Percentiles rank a stretch among this genome's conserved stretches.
phyloP scores from a whole-genome alignment of 2,113 vertebrate genomes.

The Paralichthys olivaceus region DNA sequence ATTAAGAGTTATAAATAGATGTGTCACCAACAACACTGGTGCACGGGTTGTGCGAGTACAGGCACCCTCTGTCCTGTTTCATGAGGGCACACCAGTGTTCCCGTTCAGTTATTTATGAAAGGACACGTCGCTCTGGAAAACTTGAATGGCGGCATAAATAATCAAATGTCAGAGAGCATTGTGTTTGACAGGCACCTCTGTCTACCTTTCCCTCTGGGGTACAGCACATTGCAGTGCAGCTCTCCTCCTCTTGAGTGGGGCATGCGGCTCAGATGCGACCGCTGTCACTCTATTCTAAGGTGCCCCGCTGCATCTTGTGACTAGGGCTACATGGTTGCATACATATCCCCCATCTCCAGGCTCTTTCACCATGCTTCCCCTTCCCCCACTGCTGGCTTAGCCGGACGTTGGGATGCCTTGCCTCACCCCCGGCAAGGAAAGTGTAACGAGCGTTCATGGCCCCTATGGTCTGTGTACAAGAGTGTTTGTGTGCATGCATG shows the following conservation, averaged over 20 bases:
- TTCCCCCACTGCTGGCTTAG: constrained; percentile 17
- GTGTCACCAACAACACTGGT: constrained; percentile 44
- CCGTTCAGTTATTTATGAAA: constrained; percentile 61
- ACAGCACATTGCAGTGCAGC: constrained; percentile 31
- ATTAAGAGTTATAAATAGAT: constrained; percentile 61
- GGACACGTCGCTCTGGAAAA: constrained; percentile 58
- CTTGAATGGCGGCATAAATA: constrained; percentile 60
- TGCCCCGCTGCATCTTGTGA: constrained; percentile 58
- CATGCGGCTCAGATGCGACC: constrained; percentile 41
- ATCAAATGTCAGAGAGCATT: constrained; percentile 49
- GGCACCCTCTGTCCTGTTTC: constrained; percentile 49
- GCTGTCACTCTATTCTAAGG: constrained; percentile 52
- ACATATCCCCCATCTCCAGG: not conserved
- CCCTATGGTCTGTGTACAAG: constrained; percentile 14
- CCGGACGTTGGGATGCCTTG: constrained; percentile 47
- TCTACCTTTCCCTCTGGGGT: constrained; percentile 32
- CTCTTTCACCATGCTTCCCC: not conserved
- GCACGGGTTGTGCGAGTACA: constrained; percentile 56
- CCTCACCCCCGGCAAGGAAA: constrained; percentile 30
- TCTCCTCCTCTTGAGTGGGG: constrained; percentile 36
- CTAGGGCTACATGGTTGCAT: constrained; percentile 23
- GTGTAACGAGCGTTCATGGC: constrained; percentile 14
- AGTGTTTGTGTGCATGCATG: constrained; percentile 11
- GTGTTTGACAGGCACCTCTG: constrained; percentile 46
- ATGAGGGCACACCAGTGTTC: constrained; percentile 46